Evolutionary conservation across 2,113 vertebrate species (phyloP).

Genomic region (Rattus rattus): DNA sequence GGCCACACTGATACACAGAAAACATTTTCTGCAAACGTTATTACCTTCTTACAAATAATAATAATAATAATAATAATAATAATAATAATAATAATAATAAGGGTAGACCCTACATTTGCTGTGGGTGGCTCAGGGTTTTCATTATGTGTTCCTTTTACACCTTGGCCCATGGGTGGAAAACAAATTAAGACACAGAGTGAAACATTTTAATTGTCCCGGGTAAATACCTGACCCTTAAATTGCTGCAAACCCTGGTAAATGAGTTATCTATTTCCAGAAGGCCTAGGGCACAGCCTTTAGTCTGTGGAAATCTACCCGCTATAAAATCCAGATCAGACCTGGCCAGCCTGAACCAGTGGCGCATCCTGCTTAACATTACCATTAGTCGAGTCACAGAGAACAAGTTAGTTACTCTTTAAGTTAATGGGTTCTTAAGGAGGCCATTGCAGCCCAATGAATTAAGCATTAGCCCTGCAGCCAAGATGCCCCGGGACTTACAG

Average conservation of each 20-base stretch:
- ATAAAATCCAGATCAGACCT: constrained; percentile 81
- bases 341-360: constrained; percentile 84
- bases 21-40: constrained; percentile 32
- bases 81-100: neutral
- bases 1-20: neutral
- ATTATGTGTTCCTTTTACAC: constrained; percentile 70
- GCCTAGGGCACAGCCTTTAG: constrained; percentile 58
- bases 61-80: neutral
- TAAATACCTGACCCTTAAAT: constrained; percentile 69
- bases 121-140: neutral
- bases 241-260: constrained; percentile 82
- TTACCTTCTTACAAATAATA: neutral
- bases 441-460: constrained; percentile 82
- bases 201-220: constrained; percentile 70
- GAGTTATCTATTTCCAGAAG: constrained; percentile 84
- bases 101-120: neutral
- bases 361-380: constrained; percentile 81
- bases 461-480: constrained; percentile 83
- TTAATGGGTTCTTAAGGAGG: constrained; percentile 91
- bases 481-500: neutral
- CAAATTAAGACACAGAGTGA: constrained; percentile 62
- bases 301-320: constrained; percentile 75
- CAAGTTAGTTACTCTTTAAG: constrained; percentile 92
- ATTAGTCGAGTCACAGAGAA: constrained; percentile 87
- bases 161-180: constrained; percentile 70